phyloP scores from a whole-genome alignment of 2,113 vertebrate genomes.

The Puffinus mauretanicus region DNA sequence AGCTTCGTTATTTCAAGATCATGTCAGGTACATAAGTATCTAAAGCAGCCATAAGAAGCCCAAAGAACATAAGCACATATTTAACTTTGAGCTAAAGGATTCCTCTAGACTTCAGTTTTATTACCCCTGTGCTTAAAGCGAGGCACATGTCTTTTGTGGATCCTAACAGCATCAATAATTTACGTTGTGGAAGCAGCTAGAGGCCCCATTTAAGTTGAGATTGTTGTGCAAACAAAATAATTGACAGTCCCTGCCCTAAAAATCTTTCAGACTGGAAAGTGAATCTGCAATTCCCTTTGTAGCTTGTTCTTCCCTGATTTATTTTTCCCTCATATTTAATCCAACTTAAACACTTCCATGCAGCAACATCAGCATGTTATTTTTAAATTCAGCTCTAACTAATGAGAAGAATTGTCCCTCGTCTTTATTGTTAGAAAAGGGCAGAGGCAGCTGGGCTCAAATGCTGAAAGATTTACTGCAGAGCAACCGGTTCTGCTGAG shows the following conservation, averaged over 20 bases:
- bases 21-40: background rate
- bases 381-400: slow-evolving; percentile 45
- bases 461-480: slow-evolving; percentile 33
- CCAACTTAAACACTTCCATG: background rate
- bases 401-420: slow-evolving; percentile 28
- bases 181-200: slow-evolving; percentile 13
- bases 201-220: slow-evolving; percentile 37
- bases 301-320: slow-evolving; percentile 11
- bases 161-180: slow-evolving; percentile 55
- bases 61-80: background rate
- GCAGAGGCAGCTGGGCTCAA: background rate
- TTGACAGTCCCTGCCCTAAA: slow-evolving; percentile 59
- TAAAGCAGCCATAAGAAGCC: background rate
- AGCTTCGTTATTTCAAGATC: background rate
- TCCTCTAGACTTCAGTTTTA: slow-evolving; percentile 18
- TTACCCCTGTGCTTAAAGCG: slow-evolving; percentile 1
- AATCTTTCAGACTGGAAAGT: slow-evolving; percentile 45
- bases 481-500: background rate
- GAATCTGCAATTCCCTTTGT: slow-evolving; percentile 52
- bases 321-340: slow-evolving; percentile 43
- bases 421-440: slow-evolving; percentile 13
- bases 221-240: slow-evolving; percentile 56
- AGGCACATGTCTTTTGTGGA: slow-evolving; percentile 20
- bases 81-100: slow-evolving; percentile 12
- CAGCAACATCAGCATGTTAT: slow-evolving; percentile 39